Percentiles rank a stretch among this genome's conserved stretches.
Evolutionary conservation across 2,797 vertebrate species (phyloP).

Genomic region (Onychomys torridus): DNA sequence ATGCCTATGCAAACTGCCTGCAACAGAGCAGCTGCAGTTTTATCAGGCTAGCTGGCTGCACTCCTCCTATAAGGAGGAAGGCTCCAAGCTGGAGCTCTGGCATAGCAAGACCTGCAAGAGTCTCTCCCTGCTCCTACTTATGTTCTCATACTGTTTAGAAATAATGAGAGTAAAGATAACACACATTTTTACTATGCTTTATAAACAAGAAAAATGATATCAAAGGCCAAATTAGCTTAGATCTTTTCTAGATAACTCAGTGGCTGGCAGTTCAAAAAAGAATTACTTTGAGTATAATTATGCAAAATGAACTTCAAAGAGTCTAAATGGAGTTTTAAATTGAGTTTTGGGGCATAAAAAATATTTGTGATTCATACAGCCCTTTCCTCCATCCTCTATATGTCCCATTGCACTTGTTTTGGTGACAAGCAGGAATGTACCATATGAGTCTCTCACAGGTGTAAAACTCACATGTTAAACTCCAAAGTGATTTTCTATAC

Average conservation of each 20-base stretch:
- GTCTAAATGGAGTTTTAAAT: neutral
- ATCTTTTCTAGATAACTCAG: neutral
- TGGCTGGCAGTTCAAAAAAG: neutral
- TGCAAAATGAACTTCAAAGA: neutral
- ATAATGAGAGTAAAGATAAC: neutral
- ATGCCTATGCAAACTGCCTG: no score
- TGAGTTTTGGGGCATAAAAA: neutral
- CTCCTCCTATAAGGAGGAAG: neutral
- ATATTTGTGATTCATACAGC: neutral
- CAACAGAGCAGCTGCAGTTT: no score
- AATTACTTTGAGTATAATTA: neutral
- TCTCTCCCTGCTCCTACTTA: neutral
- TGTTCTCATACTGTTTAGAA: conserved; percentile 52
- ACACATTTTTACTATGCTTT: neutral
- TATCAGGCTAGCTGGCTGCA: no score
- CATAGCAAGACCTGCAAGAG: neutral
- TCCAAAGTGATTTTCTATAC: neutral
- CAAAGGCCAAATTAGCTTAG: neutral
- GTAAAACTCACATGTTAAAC: neutral
- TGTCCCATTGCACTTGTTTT: neutral
- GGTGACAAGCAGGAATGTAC: neutral
- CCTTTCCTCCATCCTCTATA: neutral
- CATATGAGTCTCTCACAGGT: neutral
- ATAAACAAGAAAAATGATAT: conserved; percentile 6
- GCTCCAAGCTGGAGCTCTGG: neutral